Percentiles rank a stretch among this genome's conserved stretches.
Conservation (phyloP, 1,140 invertebrate species). For the Bradynema listronoti region DNA sequence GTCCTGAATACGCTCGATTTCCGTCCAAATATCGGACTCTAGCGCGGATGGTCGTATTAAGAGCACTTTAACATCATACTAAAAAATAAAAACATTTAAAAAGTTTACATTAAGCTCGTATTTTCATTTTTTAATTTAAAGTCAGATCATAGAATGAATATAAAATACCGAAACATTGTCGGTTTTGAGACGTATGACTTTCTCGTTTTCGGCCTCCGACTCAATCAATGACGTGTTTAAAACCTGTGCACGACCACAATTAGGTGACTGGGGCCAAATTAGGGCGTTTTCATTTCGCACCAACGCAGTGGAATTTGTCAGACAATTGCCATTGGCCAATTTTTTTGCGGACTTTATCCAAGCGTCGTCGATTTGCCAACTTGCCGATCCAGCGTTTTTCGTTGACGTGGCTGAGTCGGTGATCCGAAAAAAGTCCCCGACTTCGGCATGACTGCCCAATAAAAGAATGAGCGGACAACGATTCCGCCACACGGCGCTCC, state of each 20-base stretch:
- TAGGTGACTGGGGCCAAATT: no score
- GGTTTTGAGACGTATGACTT: no score
- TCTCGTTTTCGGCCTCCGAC: conserved; percentile 1
- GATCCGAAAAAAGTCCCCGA: conserved; percentile 21
- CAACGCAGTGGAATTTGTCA: conserved; percentile 7
- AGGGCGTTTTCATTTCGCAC: not conserved
- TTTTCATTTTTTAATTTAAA: no score
- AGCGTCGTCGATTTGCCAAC: no score
- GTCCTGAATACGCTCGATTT: conserved; percentile 49
- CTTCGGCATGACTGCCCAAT: conserved; percentile 29
- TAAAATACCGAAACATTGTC: no score
- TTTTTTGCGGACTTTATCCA: no score
- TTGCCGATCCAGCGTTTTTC: no score
- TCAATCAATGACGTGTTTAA: conserved; percentile 6
- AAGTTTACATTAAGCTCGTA: conserved; percentile 3
- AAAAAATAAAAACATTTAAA: conserved; percentile 31
- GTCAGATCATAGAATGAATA: no score
- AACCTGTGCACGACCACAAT: no score
- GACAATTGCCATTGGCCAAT: no score
- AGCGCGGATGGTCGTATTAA: conserved; percentile 29
- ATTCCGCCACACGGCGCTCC: conserved; percentile 41
- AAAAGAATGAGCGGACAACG: conserved; percentile 44
- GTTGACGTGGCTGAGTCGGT: no score
- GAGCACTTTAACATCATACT: conserved; percentile 49
- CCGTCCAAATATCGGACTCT: conserved; percentile 45